phyloP scores from a whole-genome alignment of 2,113 vertebrate species.

The Cinclus cinclus region DNA sequence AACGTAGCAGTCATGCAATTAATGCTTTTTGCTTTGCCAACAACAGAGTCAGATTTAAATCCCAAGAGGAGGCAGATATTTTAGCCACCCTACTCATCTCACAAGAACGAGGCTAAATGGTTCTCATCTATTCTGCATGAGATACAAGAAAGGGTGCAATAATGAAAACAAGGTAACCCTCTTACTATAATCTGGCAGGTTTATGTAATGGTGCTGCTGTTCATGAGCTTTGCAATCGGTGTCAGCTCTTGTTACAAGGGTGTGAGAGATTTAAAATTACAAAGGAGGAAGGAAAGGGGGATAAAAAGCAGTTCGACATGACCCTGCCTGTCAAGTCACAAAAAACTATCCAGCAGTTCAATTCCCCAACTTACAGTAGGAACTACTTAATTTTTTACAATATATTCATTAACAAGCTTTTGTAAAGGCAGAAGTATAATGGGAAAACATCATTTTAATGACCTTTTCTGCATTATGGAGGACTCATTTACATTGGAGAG shows the following conservation, averaged over 20 bases:
- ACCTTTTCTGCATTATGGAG: not conserved
- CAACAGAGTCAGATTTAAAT: slow-evolving; percentile 13
- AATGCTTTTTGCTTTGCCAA: slow-evolving; percentile 36
- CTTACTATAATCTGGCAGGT: slow-evolving; percentile 9
- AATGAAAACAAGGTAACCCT: slow-evolving; percentile 44
- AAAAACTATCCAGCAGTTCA: not conserved
- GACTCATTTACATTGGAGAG: not conserved
- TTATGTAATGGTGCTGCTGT: not conserved
- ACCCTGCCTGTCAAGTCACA: not conserved
- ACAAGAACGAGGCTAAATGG: slow-evolving; percentile 3
- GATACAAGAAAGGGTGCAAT: slow-evolving; percentile 15
- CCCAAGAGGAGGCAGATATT: not conserved
- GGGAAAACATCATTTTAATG: not conserved
- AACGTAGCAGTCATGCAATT: slow-evolving; percentile 1
- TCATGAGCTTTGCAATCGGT: not conserved
- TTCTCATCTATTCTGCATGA: slow-evolving; percentile 31
- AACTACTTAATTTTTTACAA: not conserved
- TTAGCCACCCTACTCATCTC: slow-evolving; percentile 14
- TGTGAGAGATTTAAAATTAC: not conserved
- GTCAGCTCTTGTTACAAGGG: not conserved
- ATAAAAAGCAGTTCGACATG: not conserved
- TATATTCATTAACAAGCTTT: not conserved
- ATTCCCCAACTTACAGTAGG: not conserved
- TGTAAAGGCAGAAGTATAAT: not conserved
- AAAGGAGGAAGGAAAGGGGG: not conserved